phyloP scores from a whole-genome alignment of 2,888 invertebrate genomes.

The Cephus pygmeus region DNA sequence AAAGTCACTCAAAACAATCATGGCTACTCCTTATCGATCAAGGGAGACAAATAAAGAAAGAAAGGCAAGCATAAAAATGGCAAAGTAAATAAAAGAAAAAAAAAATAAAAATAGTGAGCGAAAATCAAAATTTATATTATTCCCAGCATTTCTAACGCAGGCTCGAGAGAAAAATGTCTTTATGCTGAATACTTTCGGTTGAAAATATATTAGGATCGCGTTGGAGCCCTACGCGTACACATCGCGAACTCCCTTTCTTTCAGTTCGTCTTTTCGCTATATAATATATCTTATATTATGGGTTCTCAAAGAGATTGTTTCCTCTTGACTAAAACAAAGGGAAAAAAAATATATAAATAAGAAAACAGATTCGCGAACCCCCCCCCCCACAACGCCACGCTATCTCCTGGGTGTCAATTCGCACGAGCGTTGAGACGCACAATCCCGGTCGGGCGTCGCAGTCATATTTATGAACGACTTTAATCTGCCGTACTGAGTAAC shows the following conservation, averaged over 20 bases:
- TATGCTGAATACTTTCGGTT: constrained; percentile 49
- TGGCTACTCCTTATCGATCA: background rate
- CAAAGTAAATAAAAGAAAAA: too few relatives aligned
- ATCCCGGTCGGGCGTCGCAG: background rate
- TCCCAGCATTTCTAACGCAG: constrained; percentile 15
- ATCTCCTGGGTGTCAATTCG: too few relatives aligned
- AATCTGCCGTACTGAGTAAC: constrained; percentile 47
- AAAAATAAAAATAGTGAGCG: background rate
- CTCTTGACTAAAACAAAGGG: background rate
- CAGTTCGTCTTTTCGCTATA: constrained; percentile 12
- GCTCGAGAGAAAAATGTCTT: constrained; percentile 40
- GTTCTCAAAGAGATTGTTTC: background rate
- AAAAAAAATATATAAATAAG: too few relatives aligned
- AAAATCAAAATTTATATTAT: background rate
- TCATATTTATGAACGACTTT: background rate
- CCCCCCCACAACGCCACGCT: background rate
- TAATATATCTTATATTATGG: background rate
- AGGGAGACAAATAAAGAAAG: background rate
- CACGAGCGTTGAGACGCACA: background rate
- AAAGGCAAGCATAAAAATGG: background rate
- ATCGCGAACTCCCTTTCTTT: constrained; percentile 9
- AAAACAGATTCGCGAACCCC: background rate
- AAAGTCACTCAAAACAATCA: background rate
- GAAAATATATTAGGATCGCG: constrained; percentile 38
- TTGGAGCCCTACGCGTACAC: constrained; percentile 7